These are phyloP conservation scores for Drosophila ezoana DNA, from an alignment of 2,888 invertebrate genomes.

Conservation along the genomic window DNA sequence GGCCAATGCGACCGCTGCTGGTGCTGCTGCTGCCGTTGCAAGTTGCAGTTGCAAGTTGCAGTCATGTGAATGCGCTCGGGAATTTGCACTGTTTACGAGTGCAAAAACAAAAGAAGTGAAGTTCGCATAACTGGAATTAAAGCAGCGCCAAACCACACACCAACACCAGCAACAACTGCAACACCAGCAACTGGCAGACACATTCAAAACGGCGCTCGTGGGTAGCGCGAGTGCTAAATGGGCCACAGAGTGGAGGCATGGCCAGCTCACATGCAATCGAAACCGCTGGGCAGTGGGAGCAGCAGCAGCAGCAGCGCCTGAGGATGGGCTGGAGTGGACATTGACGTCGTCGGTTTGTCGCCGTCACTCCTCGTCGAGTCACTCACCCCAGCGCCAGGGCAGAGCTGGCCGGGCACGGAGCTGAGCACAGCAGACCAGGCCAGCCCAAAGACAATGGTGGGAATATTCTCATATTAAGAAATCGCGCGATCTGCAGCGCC, in stretches of 20 bases:
- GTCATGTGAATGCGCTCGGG: constrained; percentile 72
- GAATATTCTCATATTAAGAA: constrained; percentile 85
- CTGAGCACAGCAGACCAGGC: constrained; percentile 19
- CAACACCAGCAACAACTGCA: constrained; percentile 24
- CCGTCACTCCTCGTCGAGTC: constrained; percentile 58
- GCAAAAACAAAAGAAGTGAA: constrained; percentile 70
- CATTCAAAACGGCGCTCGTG: constrained; percentile 66
- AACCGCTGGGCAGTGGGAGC: constrained; percentile 50
- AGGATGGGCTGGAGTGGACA: constrained; percentile 61
- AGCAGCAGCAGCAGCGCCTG: constrained; percentile 36
- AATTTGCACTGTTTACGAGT: constrained; percentile 71
- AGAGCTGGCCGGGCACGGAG: constrained; percentile 17
- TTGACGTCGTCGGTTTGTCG: constrained; percentile 61
- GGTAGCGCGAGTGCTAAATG: constrained; percentile 76
- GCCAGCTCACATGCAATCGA: constrained; percentile 71
- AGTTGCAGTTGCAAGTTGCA: constrained; percentile 34
- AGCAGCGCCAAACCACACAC: constrained; percentile 67
- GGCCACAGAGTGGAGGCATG: constrained; percentile 53
- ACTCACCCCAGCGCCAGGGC: constrained; percentile 53
- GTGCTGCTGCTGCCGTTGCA: constrained; percentile 23
- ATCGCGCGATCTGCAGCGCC: constrained; percentile 83
- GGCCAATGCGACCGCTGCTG: constrained; percentile 45
- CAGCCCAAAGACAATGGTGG: constrained; percentile 84
- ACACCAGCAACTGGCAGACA: constrained; percentile 34
- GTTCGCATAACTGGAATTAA: constrained; percentile 80